Evolutionary conservation across 2,113 vertebrate genomes (phyloP), one percentile per base, ranked within the genome.

Genomic region (Pterophyllum scalare): DNA sequence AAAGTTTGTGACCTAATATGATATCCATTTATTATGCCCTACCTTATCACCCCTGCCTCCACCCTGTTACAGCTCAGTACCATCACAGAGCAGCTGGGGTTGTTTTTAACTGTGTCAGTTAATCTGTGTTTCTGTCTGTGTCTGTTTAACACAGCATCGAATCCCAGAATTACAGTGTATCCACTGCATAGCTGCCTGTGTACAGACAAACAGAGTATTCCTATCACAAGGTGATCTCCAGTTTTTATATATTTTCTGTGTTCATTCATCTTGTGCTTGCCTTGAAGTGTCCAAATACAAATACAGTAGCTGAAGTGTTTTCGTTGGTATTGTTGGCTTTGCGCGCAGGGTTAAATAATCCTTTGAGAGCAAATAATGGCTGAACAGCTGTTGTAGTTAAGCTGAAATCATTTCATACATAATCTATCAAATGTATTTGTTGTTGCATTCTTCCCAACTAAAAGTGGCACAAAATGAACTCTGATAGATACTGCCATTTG

Each of bases 301-400:
- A 31, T 35, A 57, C 11, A 58, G 31, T 11, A 61, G 6, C n/a
- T 43, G 13, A 40, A 43, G 38, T 67, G 12, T 62, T 65, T 79
- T 6, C 15, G 4, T 31, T 65, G 8, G 2, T 49, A 75, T 33
- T 58, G 79, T 80, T 70, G 59, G 75, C 22, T 80, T 56, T 20
- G 49, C 59, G 61, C 33, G 60, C 79, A 28, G 61, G 40, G n/a
- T 43, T 65, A 17, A 65, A 54, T 82, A 79, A 86, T 84, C 61
- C 60, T 59, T 59, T 75, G 35, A 46, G 43, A 67, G 56, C 24
- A 78, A 85, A 75, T 75, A 70, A 80, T 59, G 49, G n/a, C 49
- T 56, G 74, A 59, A 20, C 46, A 80, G 85, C 85, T 77, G 74
- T 61, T 80, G 62, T 52, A 4, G 61, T 54, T 87, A 72, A 85